Conservation (phyloP, 2,888 invertebrate species). For the Eristalinus aeneus region DNA sequence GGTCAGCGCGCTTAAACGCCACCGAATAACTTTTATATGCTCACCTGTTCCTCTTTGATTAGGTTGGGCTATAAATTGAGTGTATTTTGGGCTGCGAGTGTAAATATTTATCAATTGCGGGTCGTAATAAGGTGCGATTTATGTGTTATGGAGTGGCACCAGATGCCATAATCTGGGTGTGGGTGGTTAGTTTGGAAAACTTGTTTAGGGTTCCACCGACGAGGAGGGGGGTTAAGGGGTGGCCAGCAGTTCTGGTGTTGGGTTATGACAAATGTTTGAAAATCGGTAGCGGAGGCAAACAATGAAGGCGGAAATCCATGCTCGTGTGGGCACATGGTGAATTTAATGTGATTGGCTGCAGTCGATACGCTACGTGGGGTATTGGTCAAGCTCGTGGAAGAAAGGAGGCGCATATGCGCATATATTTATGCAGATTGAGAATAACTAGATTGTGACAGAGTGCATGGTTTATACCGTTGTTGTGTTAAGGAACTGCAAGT, state of each 20-base stretch:
- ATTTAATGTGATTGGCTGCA: no score
- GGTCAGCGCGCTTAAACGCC: slow-evolving; percentile 31
- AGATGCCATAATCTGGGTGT: not conserved
- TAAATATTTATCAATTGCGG: slow-evolving; percentile 34
- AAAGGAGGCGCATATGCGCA: no score
- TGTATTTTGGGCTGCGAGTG: slow-evolving; percentile 51
- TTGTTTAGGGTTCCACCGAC: not conserved
- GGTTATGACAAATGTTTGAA: no score
- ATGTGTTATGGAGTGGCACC: not conserved
- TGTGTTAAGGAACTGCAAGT: no score
- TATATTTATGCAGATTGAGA: no score
- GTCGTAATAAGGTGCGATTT: slow-evolving; percentile 4
- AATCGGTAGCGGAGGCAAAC: no score
- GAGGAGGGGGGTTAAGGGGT: not conserved
- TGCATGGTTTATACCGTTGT: no score
- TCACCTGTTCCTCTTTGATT: slow-evolving; percentile 35
- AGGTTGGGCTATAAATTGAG: slow-evolving; percentile 60
- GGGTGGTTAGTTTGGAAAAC: not conserved
- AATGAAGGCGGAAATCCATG: no score
- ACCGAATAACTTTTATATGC: slow-evolving; percentile 28
- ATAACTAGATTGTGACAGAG: no score
- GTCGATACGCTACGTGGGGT: no score
- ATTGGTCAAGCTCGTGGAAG: no score
- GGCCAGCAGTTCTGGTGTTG: not conserved
- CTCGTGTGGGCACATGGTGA: no score